A percentile compares a stretch with the other conserved stretches of the same genome.
Evolutionary conservation across 2,797 vertebrate genomes (phyloP).

Genomic region (Naso thynnoides): DNA sequence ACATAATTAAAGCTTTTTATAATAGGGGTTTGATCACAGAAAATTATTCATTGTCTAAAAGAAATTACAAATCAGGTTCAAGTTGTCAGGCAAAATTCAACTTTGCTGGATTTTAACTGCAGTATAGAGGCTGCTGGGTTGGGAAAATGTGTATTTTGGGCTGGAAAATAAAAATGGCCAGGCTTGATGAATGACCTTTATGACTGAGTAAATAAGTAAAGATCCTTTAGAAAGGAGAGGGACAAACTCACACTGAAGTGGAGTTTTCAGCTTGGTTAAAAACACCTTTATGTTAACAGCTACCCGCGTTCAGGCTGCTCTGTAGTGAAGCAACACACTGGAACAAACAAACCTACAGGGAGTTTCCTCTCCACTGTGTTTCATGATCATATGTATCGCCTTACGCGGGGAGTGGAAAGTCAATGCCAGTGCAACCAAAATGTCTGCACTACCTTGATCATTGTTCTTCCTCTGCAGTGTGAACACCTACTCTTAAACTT

Average conservation of each 20-base stretch:
- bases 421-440: conserved; percentile 74
- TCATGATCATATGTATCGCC: conserved; percentile 70
- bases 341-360: conserved; percentile 47
- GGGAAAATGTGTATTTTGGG: too few species aligned
- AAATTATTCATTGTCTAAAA: too few species aligned
- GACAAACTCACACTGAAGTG: background rate
- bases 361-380: conserved; percentile 30
- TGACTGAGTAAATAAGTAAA: background rate
- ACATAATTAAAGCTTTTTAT: too few species aligned
- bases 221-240: background rate
- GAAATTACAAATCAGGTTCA: too few species aligned
- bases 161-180: too few species aligned
- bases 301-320: conserved; percentile 4
- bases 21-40: too few species aligned
- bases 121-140: too few species aligned
- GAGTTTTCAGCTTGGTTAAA: conserved; percentile 1
- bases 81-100: too few species aligned
- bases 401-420: conserved; percentile 81
- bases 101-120: too few species aligned
- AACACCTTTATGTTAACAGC: conserved; percentile 1
- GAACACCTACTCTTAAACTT: conserved; percentile 1
- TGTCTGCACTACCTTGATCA: conserved; percentile 50
- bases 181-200: too few species aligned
- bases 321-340: conserved; percentile 14
- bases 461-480: conserved; percentile 34